Evolutionary conservation across 2,888 invertebrate genomes (phyloP).

Genomic region (Eilema caniola): DNA sequence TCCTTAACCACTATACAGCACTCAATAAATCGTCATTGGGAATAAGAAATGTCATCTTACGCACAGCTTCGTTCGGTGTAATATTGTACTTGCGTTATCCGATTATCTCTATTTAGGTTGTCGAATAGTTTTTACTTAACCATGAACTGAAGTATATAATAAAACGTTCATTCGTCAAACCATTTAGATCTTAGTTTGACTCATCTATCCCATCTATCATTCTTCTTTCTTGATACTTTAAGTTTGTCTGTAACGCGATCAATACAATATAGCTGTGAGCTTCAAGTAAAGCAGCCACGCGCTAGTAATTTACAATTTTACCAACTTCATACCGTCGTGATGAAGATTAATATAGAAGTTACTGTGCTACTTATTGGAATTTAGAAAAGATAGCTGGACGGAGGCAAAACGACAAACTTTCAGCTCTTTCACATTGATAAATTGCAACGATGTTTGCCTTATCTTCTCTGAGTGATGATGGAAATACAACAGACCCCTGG

Average conservation of each 20-base stretch:
- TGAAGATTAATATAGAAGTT: conserved; percentile 42
- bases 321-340: conserved; percentile 33
- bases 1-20: too few relatives aligned
- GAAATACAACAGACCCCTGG: neutral
- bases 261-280: conserved; percentile 11
- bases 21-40: too few relatives aligned
- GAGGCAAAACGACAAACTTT: conserved; percentile 40
- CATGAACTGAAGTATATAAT: neutral
- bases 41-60: too few relatives aligned
- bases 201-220: neutral
- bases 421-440: conserved; percentile 37
- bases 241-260: neutral
- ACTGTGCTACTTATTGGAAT: conserved; percentile 40
- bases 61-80: too few relatives aligned
- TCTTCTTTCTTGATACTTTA: conserved; percentile 7
- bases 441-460: conserved; percentile 34
- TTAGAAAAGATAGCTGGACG: conserved; percentile 31
- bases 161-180: neutral
- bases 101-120: neutral
- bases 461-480: conserved; percentile 23
- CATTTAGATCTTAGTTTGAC: neutral
- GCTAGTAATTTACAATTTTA: conserved; percentile 37
- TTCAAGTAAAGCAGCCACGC: conserved; percentile 13
- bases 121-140: neutral
- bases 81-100: neutral